phyloP scores from a whole-genome alignment of 37 sponge, comb jelly and placozoan species.

The Mnemiopsis leidyi region DNA sequence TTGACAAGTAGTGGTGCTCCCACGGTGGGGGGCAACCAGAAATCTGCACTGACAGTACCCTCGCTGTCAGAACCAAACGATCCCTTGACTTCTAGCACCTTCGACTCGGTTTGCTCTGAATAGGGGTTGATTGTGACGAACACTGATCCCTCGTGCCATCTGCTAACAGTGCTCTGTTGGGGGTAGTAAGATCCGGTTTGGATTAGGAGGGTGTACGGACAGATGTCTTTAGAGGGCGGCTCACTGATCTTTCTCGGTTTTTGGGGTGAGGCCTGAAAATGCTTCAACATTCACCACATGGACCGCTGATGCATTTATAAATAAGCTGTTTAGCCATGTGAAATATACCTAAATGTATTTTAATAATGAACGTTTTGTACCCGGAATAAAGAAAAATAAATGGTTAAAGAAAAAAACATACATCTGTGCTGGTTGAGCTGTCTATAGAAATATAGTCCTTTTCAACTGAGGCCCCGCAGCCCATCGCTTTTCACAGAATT shows the following conservation, averaged over 20 bases:
- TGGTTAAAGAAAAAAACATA: no score
- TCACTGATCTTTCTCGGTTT: background rate
- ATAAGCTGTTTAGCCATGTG: no score
- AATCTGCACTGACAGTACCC: background rate
- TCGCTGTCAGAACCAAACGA: background rate
- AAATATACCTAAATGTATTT: no score
- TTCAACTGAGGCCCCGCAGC: no score
- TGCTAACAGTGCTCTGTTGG: background rate
- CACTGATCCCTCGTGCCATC: background rate
- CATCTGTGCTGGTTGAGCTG: no score
- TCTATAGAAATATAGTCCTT: no score
- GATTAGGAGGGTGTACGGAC: slow-evolving; percentile 19
- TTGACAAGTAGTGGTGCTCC: background rate
- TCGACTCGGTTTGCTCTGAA: background rate
- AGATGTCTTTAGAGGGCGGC: background rate
- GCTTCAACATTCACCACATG: slow-evolving; percentile 41
- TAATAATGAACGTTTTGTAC: no score
- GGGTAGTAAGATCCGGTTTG: background rate
- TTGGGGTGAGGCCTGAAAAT: background rate
- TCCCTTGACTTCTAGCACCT: background rate
- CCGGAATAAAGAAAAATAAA: no score
- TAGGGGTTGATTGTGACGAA: slow-evolving; percentile 37
- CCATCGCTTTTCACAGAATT: no score
- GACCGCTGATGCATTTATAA: no score
- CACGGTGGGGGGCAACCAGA: background rate